Evolutionary conservation across 92 coral and sea anemone species (phyloP).

Genomic region (Palythoa grandiflora): DNA sequence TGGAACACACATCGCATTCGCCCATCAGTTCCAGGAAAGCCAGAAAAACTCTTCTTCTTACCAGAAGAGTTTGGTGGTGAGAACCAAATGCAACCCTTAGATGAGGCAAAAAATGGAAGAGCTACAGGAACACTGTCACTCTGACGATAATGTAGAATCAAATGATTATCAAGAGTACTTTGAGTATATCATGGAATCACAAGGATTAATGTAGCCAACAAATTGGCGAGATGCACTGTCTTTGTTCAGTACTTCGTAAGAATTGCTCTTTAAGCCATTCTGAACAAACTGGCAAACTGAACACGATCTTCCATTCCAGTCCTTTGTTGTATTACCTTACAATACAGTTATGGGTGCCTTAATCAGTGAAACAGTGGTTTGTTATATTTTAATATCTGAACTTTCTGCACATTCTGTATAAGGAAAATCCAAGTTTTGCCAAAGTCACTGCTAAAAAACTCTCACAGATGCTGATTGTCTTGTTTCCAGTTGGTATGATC

Average conservation of each 20-base stretch:
- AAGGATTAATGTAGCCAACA: conserved; percentile 27
- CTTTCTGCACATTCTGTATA: conserved; percentile 28
- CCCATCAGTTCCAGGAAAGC: conserved; percentile 50
- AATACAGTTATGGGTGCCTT: conserved; percentile 25
- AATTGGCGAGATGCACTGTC: conserved; percentile 45
- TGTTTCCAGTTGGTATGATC: conserved; percentile 17
- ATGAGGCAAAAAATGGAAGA: conserved; percentile 45
- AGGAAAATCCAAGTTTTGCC: conserved; percentile 28
- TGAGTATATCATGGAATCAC: conserved; percentile 18
- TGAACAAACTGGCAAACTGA: conserved; percentile 26
- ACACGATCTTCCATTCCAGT: conserved; percentile 25
- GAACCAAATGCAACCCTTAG: conserved; percentile 55
- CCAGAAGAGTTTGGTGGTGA: conserved; percentile 63
- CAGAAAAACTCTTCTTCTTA: conserved; percentile 62
- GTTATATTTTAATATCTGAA: conserved; percentile 22
- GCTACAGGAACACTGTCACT: conserved; percentile 30
- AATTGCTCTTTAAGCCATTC: conserved; percentile 26
- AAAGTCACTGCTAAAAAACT: conserved; percentile 16
- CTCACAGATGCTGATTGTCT: conserved; percentile 21
- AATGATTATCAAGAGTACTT: conserved; percentile 40
- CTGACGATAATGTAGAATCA: conserved; percentile 28
- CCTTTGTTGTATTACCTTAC: conserved; percentile 15
- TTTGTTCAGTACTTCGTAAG: conserved; percentile 39
- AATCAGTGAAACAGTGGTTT: conserved; percentile 25
- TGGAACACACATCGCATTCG: conserved; percentile 71